These are phyloP conservation scores for Mechanitis messenoides DNA, from an alignment of 2,888 invertebrate species.

Conservation along the genomic window DNA sequence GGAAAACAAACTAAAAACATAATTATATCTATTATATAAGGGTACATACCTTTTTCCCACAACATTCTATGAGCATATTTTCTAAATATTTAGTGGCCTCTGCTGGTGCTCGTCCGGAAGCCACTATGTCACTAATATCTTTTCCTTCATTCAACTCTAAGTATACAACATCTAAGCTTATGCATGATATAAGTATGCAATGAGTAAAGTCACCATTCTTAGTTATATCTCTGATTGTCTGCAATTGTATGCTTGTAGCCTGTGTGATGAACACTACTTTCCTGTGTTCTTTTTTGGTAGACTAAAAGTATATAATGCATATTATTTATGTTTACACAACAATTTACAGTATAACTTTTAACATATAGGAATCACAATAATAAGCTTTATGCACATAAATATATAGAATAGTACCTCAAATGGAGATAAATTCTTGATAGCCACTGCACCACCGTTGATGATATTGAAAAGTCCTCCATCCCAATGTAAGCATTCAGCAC, in stretches of 20 bases:
- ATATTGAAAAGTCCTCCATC: constrained; percentile 79
- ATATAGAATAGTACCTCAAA: constrained; percentile 68
- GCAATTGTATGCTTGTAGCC: constrained; percentile 70
- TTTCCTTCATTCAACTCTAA: constrained; percentile 59
- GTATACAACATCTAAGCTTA: constrained; percentile 74
- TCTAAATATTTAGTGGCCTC: constrained; percentile 58
- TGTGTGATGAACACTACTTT: constrained; percentile 77
- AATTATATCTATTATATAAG: not conserved
- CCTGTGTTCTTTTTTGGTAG: constrained; percentile 51
- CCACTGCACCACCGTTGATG: constrained; percentile 77
- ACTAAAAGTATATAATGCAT: constrained; percentile 36
- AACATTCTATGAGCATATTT: constrained; percentile 66
- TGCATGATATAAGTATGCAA: constrained; percentile 77
- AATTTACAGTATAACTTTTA: not conserved
- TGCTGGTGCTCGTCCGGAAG: constrained; percentile 47
- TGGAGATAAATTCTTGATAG: constrained; percentile 79
- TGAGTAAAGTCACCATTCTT: constrained; percentile 77
- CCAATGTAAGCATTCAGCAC: constrained; percentile 83
- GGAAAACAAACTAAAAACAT: too few species aligned
- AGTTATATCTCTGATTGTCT: constrained; percentile 77
- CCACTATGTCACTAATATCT: constrained; percentile 55
- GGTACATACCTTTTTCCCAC: constrained; percentile 72
- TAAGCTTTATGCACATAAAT: too few species aligned
- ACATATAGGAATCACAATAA: too few species aligned
- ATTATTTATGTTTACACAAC: too few species aligned